A percentile compares a stretch with the other conserved stretches of the same genome.
phyloP scores from a whole-genome alignment of 2,888 invertebrate species.

The Tolmerus cingulatus region DNA sequence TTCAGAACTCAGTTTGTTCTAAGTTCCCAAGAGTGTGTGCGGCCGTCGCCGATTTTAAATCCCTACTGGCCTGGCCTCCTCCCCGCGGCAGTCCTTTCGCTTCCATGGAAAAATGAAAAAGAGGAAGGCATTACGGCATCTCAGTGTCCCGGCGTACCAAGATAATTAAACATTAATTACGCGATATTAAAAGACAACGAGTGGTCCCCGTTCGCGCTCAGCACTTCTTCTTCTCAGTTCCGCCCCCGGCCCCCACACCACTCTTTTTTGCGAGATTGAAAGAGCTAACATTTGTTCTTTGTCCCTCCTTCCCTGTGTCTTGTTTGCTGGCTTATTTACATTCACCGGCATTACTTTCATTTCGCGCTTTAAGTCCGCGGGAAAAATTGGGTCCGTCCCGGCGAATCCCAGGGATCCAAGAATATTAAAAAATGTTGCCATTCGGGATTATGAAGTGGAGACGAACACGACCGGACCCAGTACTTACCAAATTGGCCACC shows the following conservation, averaged over 20 bases:
- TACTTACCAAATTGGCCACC: conserved; percentile 19
- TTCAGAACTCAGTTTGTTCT: conserved; percentile 46
- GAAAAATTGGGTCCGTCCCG: conserved; percentile 42
- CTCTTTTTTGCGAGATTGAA: not conserved
- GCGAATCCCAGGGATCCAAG: conserved; percentile 22
- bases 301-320: not conserved
- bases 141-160: conserved; percentile 46
- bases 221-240: not conserved
- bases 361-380: conserved; percentile 36
- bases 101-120: not conserved
- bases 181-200: conserved; percentile 46
- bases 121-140: conserved; percentile 37
- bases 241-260: not conserved
- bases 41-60: conserved; percentile 1
- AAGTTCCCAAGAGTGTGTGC: conserved; percentile 8
- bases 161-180: conserved; percentile 50
- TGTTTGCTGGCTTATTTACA: conserved; percentile 45
- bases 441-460: conserved; percentile 27
- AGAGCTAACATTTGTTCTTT: conserved; percentile 4
- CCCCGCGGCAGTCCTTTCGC: not conserved
- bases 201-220: not conserved
- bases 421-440: conserved; percentile 42
- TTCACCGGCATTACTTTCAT: conserved; percentile 42
- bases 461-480: not conserved
- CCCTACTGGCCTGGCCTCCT: not conserved